phyloP scores from a whole-genome alignment of 64 coral and sea anemone species.

The Montipora foliosa region DNA sequence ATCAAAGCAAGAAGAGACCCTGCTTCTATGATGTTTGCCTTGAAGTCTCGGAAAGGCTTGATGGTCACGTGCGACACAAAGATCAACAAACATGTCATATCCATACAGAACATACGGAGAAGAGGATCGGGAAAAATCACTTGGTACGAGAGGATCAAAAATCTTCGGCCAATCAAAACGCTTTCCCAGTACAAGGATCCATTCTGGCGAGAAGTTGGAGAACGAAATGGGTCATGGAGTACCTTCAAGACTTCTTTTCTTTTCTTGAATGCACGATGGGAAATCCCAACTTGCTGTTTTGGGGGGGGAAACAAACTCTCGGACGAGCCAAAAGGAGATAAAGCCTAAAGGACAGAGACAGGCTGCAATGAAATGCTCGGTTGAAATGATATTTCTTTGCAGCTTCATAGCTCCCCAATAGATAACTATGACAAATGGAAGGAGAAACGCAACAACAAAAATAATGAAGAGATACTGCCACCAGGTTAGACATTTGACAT shows the following conservation, averaged over 20 bases:
- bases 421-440: constrained; percentile 74
- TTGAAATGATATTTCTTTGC: constrained; percentile 28
- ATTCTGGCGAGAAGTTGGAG: constrained; percentile 17
- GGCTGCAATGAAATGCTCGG: constrained; percentile 66
- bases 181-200: constrained; percentile 87
- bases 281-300: background rate
- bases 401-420: constrained; percentile 75
- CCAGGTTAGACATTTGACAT: constrained; percentile 73
- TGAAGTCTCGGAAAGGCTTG: constrained; percentile 59
- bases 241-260: constrained; percentile 44
- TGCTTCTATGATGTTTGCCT: constrained; percentile 63
- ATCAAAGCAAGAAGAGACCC: constrained; percentile 55
- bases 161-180: constrained; percentile 79
- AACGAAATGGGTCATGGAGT: constrained; percentile 67
- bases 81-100: constrained; percentile 49
- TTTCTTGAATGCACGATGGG: background rate
- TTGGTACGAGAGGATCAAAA: constrained; percentile 66
- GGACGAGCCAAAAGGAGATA: constrained; percentile 58
- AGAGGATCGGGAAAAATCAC: constrained; percentile 76
- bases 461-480: constrained; percentile 67
- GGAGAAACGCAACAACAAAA: constrained; percentile 62
- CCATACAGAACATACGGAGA: constrained; percentile 61
- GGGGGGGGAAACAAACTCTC: background rate
- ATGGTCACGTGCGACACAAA: constrained; percentile 35
- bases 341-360: constrained; percentile 76